phyloP scores from a whole-genome alignment of 2,888 invertebrate genomes.

The Epistrophe eligans region DNA sequence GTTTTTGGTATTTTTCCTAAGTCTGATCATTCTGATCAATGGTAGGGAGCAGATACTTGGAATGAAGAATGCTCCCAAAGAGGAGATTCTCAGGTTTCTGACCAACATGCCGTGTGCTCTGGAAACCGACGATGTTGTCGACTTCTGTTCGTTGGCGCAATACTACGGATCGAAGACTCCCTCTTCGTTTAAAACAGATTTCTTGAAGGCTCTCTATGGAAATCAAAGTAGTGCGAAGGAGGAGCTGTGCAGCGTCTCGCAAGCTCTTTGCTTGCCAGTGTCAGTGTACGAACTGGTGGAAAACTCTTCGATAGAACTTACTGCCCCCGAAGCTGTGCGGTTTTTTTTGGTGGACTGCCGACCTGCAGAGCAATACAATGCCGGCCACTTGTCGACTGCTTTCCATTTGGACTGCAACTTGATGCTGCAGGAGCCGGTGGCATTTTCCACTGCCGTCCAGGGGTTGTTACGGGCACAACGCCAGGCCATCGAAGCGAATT shows the following conservation, averaged over 20 bases:
- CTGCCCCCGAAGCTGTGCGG: slow-evolving; percentile 88
- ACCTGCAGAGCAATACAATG: slow-evolving; percentile 98
- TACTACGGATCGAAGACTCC: slow-evolving; percentile 98
- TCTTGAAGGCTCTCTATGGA: slow-evolving; percentile 88
- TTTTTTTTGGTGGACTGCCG: slow-evolving; percentile 99
- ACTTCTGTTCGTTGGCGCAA: slow-evolving; percentile 98
- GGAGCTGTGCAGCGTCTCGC: slow-evolving; percentile 84
- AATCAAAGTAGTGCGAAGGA: slow-evolving; percentile 85
- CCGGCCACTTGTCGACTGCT: slow-evolving; percentile 97
- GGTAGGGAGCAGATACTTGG: slow-evolving; percentile 93
- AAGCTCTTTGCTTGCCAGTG: slow-evolving; percentile 98
- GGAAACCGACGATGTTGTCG: slow-evolving; percentile 96
- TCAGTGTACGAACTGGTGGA: slow-evolving; percentile 96
- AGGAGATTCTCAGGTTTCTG: slow-evolving; percentile 88
- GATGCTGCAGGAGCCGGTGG: slow-evolving; percentile 97
- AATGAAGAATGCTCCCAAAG: slow-evolving; percentile 89
- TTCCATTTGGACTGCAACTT: slow-evolving; percentile 99
- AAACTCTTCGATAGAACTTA: slow-evolving; percentile 88
- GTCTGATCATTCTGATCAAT: slow-evolving; percentile 97
- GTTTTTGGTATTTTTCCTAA: slow-evolving; percentile 95
- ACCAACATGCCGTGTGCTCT: slow-evolving; percentile 92
- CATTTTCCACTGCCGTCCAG: slow-evolving; percentile 97
- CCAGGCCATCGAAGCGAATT: slow-evolving; percentile 93
- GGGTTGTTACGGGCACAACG: slow-evolving; percentile 93
- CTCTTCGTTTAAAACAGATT: slow-evolving; percentile 94